These are phyloP conservation scores for Camelus bactrianus DNA, from an alignment of 2,113 vertebrate species.

Conservation along the genomic window DNA sequence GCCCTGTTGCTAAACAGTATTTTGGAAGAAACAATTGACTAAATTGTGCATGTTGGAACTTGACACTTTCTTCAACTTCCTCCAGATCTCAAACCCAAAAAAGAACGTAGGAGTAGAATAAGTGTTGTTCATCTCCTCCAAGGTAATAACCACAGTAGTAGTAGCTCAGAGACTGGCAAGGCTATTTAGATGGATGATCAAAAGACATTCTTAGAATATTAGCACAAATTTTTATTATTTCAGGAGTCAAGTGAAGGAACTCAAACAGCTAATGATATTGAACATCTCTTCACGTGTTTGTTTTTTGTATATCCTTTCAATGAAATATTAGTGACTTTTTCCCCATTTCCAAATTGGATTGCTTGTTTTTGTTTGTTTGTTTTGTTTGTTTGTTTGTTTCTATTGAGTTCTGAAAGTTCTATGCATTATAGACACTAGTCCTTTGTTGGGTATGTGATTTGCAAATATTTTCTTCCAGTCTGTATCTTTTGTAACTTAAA, in stretches of 20 bases:
- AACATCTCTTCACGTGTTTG: neutral
- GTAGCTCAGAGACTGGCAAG: neutral
- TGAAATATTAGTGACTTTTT: neutral
- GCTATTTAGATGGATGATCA: neutral
- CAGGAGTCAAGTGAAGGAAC: neutral
- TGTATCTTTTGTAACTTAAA: neutral
- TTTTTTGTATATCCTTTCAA: neutral
- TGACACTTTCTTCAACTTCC: neutral
- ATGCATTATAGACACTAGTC: neutral
- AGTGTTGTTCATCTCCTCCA: neutral
- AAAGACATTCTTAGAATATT: neutral
- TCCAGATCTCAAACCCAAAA: neutral
- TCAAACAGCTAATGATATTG: neutral
- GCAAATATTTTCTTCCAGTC: neutral
- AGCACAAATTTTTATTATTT: neutral
- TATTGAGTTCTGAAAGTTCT: neutral
- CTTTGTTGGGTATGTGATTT: neutral
- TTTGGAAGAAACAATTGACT: neutral
- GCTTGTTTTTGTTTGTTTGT: no score
- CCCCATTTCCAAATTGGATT: no score
- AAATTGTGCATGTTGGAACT: neutral
- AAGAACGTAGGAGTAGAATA: neutral
- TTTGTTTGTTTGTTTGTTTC: neutral
- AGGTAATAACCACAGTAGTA: neutral
- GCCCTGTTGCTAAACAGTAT: neutral